Base-by-base conservation (phyloP, 1,140 invertebrate genomes). In the Amyelois transitella region DNA sequence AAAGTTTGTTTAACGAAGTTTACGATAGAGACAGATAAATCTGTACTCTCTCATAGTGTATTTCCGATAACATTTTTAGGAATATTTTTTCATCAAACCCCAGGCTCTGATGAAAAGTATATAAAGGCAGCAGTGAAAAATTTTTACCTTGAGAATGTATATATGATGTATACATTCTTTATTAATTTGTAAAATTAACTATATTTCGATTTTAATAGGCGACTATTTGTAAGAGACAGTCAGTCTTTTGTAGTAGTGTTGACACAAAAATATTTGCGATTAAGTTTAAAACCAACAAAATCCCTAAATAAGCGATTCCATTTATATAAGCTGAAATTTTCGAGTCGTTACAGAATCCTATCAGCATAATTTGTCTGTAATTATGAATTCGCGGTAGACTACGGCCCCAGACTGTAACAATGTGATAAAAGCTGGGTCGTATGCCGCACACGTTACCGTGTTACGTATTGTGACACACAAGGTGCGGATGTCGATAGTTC, bases 381-480 rank as follows among this genome's bases (percentile, higher is more conserved):
- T 82, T 85, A 79, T 75, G 70, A 71, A 82, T 81, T 80, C 74
- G 56, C 67, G 49, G 55, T 73, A 75, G 69, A 73, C 53, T 55
- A 61, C 51, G 51, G 57, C 62, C 51, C 18, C 53, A 43, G 18
- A 25, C 65, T 55, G 69, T 70, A 76, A 77, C 76, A 75, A 72
- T 61, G 74, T 77, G 75, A 75, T 81, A 74, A 77, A 77, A 72
- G 72, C 74, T 52, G 58, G 66, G 32, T 72, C 64, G 78, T 81
- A 81, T 81, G 80, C 80, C 62, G 69, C 62, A 65, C 79, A 74
- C 81, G 80, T 78, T 77, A 72, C 67, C 68, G 68, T 69, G 64
- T 75, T 70, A 74, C 69, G 68, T 72, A 69, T 71, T 69, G 73
- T 64, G 17, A 48, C 22, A 38, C 32, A 38, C 32, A 14, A 38